These are phyloP conservation scores for Aphidius ervi DNA, from an alignment of 1,140 invertebrate genomes.

Conservation along the genomic window DNA sequence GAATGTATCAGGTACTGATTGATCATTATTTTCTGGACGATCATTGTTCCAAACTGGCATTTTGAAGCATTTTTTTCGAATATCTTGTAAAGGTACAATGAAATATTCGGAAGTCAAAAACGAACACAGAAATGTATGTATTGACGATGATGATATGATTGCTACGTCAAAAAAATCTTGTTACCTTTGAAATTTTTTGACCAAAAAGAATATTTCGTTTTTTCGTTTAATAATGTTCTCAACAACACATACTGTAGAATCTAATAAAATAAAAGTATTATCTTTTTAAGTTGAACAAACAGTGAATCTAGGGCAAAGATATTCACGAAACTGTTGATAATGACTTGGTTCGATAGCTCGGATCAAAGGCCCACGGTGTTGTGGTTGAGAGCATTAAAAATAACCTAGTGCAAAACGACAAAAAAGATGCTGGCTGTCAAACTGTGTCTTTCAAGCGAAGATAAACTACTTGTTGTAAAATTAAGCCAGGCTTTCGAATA, in stretches of 20 bases:
- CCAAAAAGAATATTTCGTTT: not conserved
- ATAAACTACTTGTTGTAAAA: conserved; percentile 23
- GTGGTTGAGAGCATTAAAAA: not conserved
- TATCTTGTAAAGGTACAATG: too few species aligned
- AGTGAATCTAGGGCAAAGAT: too few species aligned
- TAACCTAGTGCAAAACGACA: not conserved
- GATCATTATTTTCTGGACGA: too few species aligned
- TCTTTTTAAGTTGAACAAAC: not conserved
- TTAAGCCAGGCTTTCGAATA: too few species aligned
- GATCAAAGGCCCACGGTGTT: not conserved
- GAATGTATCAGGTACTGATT: too few species aligned
- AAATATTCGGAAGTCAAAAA: too few species aligned
- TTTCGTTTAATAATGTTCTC: not conserved
- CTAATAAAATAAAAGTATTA: not conserved
- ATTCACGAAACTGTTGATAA: not conserved
- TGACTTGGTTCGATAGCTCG: not conserved
- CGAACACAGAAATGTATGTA: too few species aligned
- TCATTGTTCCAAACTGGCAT: too few species aligned
- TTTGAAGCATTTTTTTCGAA: too few species aligned
- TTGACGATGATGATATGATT: conserved; percentile 1
- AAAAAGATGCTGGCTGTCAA: not conserved
- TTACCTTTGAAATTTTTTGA: conserved; percentile 6
- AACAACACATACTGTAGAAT: not conserved
- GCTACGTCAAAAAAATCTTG: conserved; percentile 8
- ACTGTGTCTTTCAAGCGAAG: not conserved